Evolutionary conservation across 2,888 invertebrate genomes (phyloP).

Genomic region (Amiota minor): DNA sequence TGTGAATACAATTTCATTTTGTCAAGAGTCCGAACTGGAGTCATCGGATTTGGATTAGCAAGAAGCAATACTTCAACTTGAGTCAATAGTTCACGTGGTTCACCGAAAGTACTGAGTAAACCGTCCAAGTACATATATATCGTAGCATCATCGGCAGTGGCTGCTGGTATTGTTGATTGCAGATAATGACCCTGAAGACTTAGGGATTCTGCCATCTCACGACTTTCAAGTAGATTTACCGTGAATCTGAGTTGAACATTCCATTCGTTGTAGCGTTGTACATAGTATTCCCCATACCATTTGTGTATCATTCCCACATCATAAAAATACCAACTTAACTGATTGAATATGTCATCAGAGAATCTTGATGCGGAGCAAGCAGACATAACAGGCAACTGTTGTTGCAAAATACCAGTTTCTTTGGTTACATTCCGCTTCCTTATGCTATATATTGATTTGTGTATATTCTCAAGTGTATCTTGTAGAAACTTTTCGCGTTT

Average conservation of each 20-base stretch:
- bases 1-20: constrained; percentile 50
- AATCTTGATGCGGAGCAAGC: constrained; percentile 54
- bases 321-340: constrained; percentile 63
- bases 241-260: constrained; percentile 52
- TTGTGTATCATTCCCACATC: constrained; percentile 62
- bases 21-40: constrained; percentile 46
- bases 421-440: constrained; percentile 55
- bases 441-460: constrained; percentile 50
- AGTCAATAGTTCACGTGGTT: constrained; percentile 46
- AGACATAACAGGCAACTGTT: constrained; percentile 63
- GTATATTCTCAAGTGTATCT: constrained; percentile 50
- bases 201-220: constrained; percentile 48
- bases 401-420: constrained; percentile 60
- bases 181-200: constrained; percentile 56
- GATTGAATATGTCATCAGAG: constrained; percentile 57
- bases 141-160: constrained; percentile 48
- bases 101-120: constrained; percentile 54
- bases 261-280: constrained; percentile 53
- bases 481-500: constrained; percentile 47
- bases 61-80: constrained; percentile 49
- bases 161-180: constrained; percentile 45
- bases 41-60: constrained; percentile 42
- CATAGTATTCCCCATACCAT: constrained; percentile 60
- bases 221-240: constrained; percentile 38
- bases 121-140: constrained; percentile 62